A percentile compares a stretch with the other conserved stretches of the same genome.
These are phyloP conservation scores for Hydropsyche betteni DNA, from an alignment of 2,888 invertebrate genomes.

Conservation along the genomic window DNA sequence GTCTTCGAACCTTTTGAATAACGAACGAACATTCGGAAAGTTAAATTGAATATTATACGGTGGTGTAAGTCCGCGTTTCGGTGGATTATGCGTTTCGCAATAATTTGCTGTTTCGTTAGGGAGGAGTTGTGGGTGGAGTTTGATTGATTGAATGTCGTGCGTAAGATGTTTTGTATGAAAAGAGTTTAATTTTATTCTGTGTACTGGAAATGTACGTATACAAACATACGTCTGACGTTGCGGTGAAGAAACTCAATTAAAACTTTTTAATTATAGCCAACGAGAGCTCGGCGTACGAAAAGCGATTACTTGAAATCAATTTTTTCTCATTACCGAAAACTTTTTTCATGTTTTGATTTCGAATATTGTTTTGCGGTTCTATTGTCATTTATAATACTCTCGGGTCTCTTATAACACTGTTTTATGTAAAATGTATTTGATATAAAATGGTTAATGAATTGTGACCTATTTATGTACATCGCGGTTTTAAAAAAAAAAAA, in stretches of 20 bases:
- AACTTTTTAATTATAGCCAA: slow-evolving; percentile 24
- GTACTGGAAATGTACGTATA: neutral
- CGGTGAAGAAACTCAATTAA: slow-evolving; percentile 18
- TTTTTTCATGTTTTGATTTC: too few relatives aligned
- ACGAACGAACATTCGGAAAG: slow-evolving; percentile 30
- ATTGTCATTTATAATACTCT: too few relatives aligned
- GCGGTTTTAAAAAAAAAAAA: too few relatives aligned
- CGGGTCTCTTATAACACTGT: too few relatives aligned
- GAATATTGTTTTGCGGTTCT: too few relatives aligned
- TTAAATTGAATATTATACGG: slow-evolving; percentile 26
- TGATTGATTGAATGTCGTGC: neutral
- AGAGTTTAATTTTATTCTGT: neutral
- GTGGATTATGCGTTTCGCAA: too few relatives aligned
- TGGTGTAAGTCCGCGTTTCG: too few relatives aligned
- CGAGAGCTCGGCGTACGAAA: slow-evolving; percentile 4
- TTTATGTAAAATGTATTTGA: too few relatives aligned
- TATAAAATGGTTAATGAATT: too few relatives aligned
- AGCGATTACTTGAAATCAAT: slow-evolving; percentile 27
- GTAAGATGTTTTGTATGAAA: neutral
- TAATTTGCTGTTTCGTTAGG: too few relatives aligned
- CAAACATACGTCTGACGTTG: neutral
- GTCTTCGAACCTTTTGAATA: slow-evolving; percentile 37
- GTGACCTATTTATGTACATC: too few relatives aligned
- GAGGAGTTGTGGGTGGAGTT: neutral
- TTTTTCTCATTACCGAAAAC: slow-evolving; percentile 5